These are phyloP conservation scores for Cheilosia soror DNA, from an alignment of 2,888 invertebrate genomes.

Conservation along the genomic window DNA sequence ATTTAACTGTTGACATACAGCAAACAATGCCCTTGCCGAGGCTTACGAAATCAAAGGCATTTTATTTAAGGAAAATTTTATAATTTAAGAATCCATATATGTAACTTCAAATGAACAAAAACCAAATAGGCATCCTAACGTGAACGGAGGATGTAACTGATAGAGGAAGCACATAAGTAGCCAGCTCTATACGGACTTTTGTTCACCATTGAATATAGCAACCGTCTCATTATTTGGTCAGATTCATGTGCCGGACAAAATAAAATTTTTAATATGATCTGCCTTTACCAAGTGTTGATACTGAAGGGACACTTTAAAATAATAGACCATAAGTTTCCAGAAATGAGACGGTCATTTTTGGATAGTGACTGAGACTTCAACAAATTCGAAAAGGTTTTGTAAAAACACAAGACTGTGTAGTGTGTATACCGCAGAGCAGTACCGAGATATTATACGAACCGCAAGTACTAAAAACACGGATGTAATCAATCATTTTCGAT, in stretches of 20 bases:
- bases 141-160: not conserved
- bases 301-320: slow-evolving; percentile 4
- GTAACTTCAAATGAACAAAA: no score
- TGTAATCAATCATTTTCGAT: no score
- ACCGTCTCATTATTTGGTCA: not conserved
- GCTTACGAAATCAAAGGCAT: slow-evolving; percentile 18
- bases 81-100: no score
- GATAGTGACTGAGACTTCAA: no score
- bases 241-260: slow-evolving; percentile 16
- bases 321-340: slow-evolving; percentile 8
- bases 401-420: no score
- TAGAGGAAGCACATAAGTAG: slow-evolving; percentile 11
- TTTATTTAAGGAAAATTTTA: slow-evolving; percentile 16
- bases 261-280: slow-evolving; percentile 29
- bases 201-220: no score
- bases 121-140: not conserved
- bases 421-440: no score
- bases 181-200: not conserved
- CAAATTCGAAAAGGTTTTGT: not conserved
- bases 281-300: slow-evolving; percentile 12
- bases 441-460: no score
- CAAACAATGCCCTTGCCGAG: slow-evolving; percentile 22
- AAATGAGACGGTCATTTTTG: slow-evolving; percentile 7
- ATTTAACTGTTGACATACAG: slow-evolving; percentile 6
- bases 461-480: no score